Conservation (phyloP, 2,888 invertebrate species). For the Stenichneumon culpator region DNA sequence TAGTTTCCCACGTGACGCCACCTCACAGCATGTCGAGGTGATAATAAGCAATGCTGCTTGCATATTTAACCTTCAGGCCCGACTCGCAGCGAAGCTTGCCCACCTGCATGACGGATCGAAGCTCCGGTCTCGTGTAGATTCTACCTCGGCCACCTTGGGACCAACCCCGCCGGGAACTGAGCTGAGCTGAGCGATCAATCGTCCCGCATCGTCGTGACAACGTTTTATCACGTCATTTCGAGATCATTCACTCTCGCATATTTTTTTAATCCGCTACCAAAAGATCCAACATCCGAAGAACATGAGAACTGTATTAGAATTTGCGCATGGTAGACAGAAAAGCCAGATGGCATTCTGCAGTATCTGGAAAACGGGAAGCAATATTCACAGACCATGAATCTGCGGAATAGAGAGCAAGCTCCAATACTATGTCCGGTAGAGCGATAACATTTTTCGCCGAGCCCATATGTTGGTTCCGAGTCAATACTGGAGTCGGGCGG, state of each 20-base stretch:
- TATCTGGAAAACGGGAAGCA: background rate
- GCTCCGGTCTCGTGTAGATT: background rate
- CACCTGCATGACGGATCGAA: slow-evolving; percentile 47
- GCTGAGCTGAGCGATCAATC: slow-evolving; percentile 45
- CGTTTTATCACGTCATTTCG: slow-evolving; percentile 48
- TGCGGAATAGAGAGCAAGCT: too few relatives aligned
- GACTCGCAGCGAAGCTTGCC: background rate
- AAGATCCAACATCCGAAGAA: slow-evolving; percentile 14
- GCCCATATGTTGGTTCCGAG: background rate
- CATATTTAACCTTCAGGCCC: slow-evolving; percentile 7
- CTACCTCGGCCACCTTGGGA: slow-evolving; percentile 6
- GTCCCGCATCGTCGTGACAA: slow-evolving; percentile 32
- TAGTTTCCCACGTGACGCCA: background rate
- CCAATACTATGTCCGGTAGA: too few relatives aligned
- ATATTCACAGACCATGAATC: background rate
- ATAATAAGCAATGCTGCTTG: slow-evolving; percentile 25
- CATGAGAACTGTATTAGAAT: background rate
- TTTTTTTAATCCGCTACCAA: background rate
- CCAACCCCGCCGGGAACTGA: slow-evolving; percentile 1
- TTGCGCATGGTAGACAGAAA: background rate
- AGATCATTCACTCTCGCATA: background rate
- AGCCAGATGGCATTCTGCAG: background rate
- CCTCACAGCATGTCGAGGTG: background rate
- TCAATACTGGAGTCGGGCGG: too few relatives aligned
- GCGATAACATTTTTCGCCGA: too few relatives aligned